Conservation (phyloP, 35 echinoderm and acorn worm species). For the Strongylocentrotus purpuratus region DNA sequence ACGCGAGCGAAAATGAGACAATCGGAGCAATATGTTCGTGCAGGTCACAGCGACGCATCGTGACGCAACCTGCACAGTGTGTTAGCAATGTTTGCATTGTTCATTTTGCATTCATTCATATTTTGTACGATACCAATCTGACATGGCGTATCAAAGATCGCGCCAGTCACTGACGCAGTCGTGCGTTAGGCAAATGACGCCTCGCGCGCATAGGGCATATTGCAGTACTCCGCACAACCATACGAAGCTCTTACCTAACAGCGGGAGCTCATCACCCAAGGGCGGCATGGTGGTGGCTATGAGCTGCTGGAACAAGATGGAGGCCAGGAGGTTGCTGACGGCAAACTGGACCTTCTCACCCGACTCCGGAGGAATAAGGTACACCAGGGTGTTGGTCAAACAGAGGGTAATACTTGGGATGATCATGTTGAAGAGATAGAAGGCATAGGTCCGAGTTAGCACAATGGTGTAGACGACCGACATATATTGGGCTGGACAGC, state of each 20-base stretch:
- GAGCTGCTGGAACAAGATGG: constrained; percentile 86
- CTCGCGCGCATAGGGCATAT: too few relatives aligned
- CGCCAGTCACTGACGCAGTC: too few relatives aligned
- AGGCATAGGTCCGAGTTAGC: constrained; percentile 56
- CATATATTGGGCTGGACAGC: constrained; percentile 50
- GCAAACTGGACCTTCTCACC: constrained; percentile 86
- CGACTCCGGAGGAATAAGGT: constrained; percentile 76
- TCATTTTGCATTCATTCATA: too few relatives aligned
- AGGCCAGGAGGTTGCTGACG: constrained; percentile 74
- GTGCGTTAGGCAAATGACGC: too few relatives aligned
- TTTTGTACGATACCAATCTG: too few relatives aligned
- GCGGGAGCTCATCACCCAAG: constrained; percentile 54
- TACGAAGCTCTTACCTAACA: constrained; percentile 50
- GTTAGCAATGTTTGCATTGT: too few relatives aligned
- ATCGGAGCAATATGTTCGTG: too few relatives aligned
- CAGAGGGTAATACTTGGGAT: constrained; percentile 76
- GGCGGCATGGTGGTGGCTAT: constrained; percentile 64
- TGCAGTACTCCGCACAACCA: neutral
- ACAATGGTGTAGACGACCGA: constrained; percentile 58
- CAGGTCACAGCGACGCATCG: too few relatives aligned
- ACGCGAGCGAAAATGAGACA: too few relatives aligned
- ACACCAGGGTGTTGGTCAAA: constrained; percentile 54
- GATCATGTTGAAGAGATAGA: constrained; percentile 75
- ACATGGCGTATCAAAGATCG: too few relatives aligned
- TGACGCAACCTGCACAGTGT: too few relatives aligned